Evolutionary conservation across 2,797 vertebrate genomes (phyloP).

Genomic region (Austrolebias charrua): DNA sequence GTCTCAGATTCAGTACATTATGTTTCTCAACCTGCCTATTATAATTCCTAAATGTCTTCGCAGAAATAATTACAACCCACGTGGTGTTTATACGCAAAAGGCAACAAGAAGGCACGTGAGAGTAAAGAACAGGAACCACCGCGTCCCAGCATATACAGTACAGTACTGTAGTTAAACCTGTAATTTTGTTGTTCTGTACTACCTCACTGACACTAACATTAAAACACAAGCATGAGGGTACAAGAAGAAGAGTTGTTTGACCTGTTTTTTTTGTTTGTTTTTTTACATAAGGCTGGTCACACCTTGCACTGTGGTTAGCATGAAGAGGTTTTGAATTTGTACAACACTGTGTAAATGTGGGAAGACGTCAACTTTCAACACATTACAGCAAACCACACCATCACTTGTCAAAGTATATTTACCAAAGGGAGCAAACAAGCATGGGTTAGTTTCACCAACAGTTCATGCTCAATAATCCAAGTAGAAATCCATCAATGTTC

Average conservation of each 20-base stretch:
- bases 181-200: neutral
- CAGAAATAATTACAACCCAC: neutral
- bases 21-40: neutral
- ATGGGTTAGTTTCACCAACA: too few species aligned
- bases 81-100: conserved; percentile 2
- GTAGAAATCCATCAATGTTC: too few species aligned
- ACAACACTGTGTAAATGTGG: conserved; percentile 1
- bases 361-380: neutral
- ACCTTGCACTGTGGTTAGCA: conserved; percentile 11
- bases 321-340: neutral
- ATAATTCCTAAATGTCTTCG: neutral
- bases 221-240: too few species aligned
- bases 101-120: neutral
- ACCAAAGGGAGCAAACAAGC: neutral
- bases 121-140: conserved; percentile 7
- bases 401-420: neutral
- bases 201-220: neutral
- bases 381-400: neutral
- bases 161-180: conserved; percentile 11
- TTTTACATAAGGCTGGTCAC: conserved; percentile 9
- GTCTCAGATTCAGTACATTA: neutral
- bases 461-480: too few species aligned
- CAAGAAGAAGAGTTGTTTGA: conserved; percentile 11
- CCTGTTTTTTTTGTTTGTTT: too few species aligned
- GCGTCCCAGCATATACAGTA: neutral